Conservation (phyloP, 2,797 vertebrate species). For the Falco rusticolus region DNA sequence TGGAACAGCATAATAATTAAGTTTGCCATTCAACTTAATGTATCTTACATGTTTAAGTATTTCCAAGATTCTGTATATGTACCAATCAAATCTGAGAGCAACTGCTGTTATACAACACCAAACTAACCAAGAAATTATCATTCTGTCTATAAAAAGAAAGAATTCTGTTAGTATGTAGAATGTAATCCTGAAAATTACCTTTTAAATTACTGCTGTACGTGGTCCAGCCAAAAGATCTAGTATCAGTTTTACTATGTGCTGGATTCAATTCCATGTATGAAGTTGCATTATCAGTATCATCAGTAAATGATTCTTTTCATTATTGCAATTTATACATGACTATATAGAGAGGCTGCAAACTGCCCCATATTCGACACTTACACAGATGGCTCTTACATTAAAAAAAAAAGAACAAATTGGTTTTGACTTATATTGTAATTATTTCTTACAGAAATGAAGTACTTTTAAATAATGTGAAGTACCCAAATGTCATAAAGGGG, state of each 20-base stretch:
- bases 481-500: neutral
- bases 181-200: neutral
- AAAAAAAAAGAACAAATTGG: neutral
- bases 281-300: neutral
- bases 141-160: neutral
- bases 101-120: neutral
- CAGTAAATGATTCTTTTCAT: neutral
- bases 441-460: neutral
- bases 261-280: neutral
- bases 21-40: neutral
- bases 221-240: neutral
- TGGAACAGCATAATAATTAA: neutral
- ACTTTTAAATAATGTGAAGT: neutral
- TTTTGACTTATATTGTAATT: neutral
- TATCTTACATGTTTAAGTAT: neutral
- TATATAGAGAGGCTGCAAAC: neutral
- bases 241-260: neutral
- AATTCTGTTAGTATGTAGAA: neutral
- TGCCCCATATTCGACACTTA: neutral
- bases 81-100: neutral
- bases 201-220: neutral
- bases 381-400: neutral
- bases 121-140: neutral
- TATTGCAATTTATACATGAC: neutral
- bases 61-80: neutral